Evolutionary conservation across 2,797 vertebrate species (phyloP).

Genomic region (Adelosebastes latens): DNA sequence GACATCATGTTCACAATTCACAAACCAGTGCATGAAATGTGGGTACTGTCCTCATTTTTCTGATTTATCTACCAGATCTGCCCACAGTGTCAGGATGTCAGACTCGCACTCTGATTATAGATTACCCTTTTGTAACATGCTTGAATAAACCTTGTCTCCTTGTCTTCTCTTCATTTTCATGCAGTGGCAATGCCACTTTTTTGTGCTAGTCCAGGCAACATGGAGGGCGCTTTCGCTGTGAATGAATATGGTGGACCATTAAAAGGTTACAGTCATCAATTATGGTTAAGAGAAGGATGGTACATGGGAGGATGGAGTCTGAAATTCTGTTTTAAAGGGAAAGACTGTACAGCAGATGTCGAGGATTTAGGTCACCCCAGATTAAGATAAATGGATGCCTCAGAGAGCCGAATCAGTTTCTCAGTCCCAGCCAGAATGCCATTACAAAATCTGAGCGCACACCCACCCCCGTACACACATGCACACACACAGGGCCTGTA

Average conservation of each 20-base stretch:
- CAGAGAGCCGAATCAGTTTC: constrained; percentile 75
- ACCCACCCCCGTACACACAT: background rate
- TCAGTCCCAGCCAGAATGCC: constrained; percentile 64
- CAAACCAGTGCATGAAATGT: constrained; percentile 30
- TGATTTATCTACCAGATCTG: constrained; percentile 64
- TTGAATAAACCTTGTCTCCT: constrained; percentile 63
- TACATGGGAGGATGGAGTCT: constrained; percentile 75
- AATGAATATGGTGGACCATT: constrained; percentile 82
- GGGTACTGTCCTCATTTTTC: constrained; percentile 58
- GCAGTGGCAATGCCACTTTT: constrained; percentile 41
- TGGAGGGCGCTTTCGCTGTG: constrained; percentile 74
- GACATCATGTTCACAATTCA: constrained; percentile 41
- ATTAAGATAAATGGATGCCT: constrained; percentile 86
- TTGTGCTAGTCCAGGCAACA: constrained; percentile 55
- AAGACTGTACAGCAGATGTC: constrained; percentile 76
- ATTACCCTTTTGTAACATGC: constrained; percentile 76
- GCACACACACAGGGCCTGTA: constrained; percentile 16
- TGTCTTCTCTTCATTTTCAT: constrained; percentile 62
- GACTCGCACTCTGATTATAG: constrained; percentile 65
- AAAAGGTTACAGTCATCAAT: constrained; percentile 90
- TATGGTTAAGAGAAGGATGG: constrained; percentile 84
- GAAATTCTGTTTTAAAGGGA: constrained; percentile 80
- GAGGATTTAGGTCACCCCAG: constrained; percentile 84
- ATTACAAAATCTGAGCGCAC: constrained; percentile 62
- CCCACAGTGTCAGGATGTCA: constrained; percentile 62